A percentile compares a stretch with the other conserved stretches of the same genome.
These are phyloP conservation scores for Prunella fulvescens DNA, from an alignment of 2,113 vertebrate genomes.

Conservation along the genomic window DNA sequence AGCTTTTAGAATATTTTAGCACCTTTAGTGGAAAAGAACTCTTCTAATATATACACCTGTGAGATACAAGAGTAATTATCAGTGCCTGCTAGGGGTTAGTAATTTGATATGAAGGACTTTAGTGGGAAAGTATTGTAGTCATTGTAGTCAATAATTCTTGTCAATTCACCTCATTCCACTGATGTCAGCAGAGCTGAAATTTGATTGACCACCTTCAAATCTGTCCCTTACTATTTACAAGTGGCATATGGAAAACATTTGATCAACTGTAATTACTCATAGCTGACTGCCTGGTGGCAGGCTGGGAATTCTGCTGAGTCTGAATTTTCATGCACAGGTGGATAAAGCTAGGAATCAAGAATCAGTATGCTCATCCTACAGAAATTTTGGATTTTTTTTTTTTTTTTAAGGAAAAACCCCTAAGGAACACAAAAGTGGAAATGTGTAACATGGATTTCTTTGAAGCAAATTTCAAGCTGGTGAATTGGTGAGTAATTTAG, in stretches of 20 bases:
- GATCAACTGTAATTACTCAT: neutral
- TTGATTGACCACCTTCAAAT: neutral
- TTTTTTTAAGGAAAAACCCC: neutral
- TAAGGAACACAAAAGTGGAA: neutral
- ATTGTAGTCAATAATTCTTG: neutral
- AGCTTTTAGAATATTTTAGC: neutral
- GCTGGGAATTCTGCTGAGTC: neutral
- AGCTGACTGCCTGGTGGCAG: neutral
- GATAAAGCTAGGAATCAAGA: neutral
- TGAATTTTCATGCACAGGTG: neutral
- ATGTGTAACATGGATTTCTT: neutral
- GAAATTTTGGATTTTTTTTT: neutral
- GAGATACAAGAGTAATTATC: neutral
- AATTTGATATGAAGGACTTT: neutral
- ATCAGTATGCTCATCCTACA: neutral
- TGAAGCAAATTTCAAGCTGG: neutral
- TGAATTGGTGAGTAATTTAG: neutral
- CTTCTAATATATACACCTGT: neutral
- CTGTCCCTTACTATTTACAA: neutral
- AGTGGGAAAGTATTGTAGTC: neutral
- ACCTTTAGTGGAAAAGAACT: neutral
- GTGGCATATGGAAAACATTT: neutral
- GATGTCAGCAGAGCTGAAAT: neutral
- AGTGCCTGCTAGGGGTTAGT: neutral
- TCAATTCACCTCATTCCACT: neutral